phyloP scores from a whole-genome alignment of 2,888 invertebrate genomes.

The Diaphora mendica region DNA sequence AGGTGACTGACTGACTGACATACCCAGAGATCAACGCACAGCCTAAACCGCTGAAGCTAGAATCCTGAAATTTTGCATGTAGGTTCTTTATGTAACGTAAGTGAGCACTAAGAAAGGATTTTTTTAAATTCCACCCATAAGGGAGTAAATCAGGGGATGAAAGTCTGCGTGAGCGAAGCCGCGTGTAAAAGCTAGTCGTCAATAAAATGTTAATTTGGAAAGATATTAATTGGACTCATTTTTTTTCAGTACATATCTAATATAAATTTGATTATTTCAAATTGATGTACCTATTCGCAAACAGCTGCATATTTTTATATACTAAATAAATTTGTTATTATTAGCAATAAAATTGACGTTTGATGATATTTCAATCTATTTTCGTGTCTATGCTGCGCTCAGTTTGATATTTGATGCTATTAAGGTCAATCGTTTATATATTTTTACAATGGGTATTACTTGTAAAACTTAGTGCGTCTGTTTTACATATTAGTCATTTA shows the following conservation, averaged over 20 bases:
- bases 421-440: constrained; percentile 1
- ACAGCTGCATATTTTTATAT: background rate
- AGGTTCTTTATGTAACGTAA: too few relatives aligned
- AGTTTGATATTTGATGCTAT: background rate
- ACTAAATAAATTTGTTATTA: background rate
- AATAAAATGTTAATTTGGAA: constrained; percentile 9
- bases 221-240: background rate
- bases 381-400: background rate
- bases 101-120: too few relatives aligned
- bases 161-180: too few relatives aligned
- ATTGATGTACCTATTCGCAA: constrained; percentile 1
- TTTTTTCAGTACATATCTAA: background rate
- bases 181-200: too few relatives aligned
- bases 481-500: background rate
- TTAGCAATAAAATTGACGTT: constrained; percentile 1
- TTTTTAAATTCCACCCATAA: too few relatives aligned
- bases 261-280: background rate
- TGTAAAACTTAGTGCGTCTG: background rate
- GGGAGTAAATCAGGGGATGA: too few relatives aligned
- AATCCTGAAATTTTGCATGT: too few relatives aligned
- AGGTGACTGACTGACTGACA: too few relatives aligned
- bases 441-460: background rate
- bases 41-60: too few relatives aligned
- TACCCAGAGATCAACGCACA: too few relatives aligned
- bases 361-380: constrained; percentile 1